Evolutionary conservation across 2,113 vertebrate genomes (phyloP).

Genomic region (Otolemur garnettii): DNA sequence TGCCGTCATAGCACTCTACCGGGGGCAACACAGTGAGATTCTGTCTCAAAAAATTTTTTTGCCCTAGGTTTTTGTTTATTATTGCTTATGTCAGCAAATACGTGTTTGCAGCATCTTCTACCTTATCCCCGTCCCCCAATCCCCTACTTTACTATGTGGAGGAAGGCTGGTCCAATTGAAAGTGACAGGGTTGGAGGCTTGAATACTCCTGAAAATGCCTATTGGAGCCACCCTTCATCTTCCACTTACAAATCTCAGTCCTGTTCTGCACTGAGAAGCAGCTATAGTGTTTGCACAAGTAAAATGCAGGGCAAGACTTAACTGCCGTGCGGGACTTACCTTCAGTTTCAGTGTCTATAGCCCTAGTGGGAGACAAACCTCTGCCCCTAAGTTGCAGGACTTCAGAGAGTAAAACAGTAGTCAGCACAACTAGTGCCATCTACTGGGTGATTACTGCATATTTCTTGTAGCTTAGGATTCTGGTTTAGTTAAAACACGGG

Average conservation of each 20-base stretch:
- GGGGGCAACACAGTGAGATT: too few relatives aligned
- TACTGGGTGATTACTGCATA: not conserved
- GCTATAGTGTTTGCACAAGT: not conserved
- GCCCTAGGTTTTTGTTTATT: not conserved
- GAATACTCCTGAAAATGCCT: not conserved
- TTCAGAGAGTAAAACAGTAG: not conserved
- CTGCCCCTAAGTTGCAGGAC: not conserved
- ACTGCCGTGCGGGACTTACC: not conserved
- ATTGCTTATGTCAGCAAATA: not conserved
- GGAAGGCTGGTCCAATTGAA: not conserved
- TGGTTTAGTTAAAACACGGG: not conserved
- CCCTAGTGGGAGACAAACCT: not conserved
- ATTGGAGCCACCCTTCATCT: not conserved
- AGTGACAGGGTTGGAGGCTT: not conserved
- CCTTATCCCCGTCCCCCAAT: not conserved
- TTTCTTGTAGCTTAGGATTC: not conserved
- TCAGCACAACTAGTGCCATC: conserved; percentile 7
- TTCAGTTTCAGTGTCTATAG: not conserved
- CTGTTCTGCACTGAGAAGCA: not conserved
- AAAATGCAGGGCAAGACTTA: not conserved
- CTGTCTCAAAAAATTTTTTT: not conserved
- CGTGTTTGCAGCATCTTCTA: not conserved
- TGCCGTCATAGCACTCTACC: too few relatives aligned
- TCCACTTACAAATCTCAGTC: not conserved
- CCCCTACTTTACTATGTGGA: not conserved